Evolutionary conservation across 2,797 vertebrate species (phyloP).

Genomic region (Carcharodon carcharias): DNA sequence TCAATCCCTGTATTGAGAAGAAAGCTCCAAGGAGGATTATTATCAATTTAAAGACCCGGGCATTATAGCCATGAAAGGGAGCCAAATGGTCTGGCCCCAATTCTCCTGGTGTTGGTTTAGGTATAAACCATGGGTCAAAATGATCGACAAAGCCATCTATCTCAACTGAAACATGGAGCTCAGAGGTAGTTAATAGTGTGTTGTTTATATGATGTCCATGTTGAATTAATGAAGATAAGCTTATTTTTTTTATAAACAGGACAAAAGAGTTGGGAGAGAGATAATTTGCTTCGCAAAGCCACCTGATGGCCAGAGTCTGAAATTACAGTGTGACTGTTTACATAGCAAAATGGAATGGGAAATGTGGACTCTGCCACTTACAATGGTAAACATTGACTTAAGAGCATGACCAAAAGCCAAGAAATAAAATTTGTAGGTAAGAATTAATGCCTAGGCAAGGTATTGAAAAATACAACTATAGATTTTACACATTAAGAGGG

Average conservation of each 20-base stretch:
- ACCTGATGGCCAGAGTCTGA: not conserved
- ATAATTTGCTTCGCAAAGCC: not conserved
- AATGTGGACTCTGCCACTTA: not conserved
- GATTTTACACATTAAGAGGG: not conserved
- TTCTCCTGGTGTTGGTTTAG: not conserved
- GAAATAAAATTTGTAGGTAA: not conserved
- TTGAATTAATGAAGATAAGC: not conserved
- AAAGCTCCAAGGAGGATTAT: not conserved
- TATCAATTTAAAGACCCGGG: not conserved
- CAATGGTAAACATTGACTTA: not conserved
- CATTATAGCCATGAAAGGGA: not conserved
- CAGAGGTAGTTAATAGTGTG: not conserved
- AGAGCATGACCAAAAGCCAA: not conserved
- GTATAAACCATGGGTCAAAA: not conserved
- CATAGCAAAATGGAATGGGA: not conserved
- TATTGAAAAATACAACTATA: not conserved
- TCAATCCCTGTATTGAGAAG: not conserved
- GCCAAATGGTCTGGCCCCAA: not conserved
- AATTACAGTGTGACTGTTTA: not conserved
- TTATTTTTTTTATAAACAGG: not conserved
- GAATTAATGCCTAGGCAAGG: not conserved
- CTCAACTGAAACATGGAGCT: not conserved
- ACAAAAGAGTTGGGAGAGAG: not conserved
- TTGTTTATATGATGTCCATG: not conserved
- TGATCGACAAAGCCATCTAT: not conserved